Conservation (phyloP, 2,113 vertebrate species). For the Gallinago undulata region DNA sequence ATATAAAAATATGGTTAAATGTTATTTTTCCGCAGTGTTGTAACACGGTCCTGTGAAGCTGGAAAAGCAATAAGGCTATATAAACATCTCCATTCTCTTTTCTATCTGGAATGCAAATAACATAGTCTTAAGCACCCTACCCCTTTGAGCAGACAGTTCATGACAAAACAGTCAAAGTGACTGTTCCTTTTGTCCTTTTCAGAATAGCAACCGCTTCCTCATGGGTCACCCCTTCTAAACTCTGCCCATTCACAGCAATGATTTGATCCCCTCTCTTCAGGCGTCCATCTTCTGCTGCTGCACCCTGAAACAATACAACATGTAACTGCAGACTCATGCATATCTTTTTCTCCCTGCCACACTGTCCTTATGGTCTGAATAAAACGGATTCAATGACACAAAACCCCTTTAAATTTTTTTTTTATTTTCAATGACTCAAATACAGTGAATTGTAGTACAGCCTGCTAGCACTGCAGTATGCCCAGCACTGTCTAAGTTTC, state of each 20-base stretch:
- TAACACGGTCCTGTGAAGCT: not conserved
- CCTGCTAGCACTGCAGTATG: not conserved
- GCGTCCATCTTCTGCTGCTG: conserved; percentile 92
- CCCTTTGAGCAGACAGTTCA: conserved; percentile 58
- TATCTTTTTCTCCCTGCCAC: not conserved
- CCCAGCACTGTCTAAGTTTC: not conserved
- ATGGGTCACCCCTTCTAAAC: conserved; percentile 92
- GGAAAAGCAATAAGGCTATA: not conserved
- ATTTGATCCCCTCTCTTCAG: conserved; percentile 97
- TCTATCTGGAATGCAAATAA: not conserved
- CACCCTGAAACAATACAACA: conserved; percentile 82
- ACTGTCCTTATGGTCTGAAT: not conserved
- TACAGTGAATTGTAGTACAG: not conserved
- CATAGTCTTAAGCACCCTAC: not conserved
- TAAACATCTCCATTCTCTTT: not conserved
- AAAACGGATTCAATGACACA: not conserved
- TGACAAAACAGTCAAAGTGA: conserved; percentile 91
- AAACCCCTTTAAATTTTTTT: not conserved
- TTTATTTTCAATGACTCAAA: not conserved
- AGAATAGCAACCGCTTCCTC: conserved; percentile 95
- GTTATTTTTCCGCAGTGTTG: not conserved
- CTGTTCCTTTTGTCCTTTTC: conserved; percentile 93
- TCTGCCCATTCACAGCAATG: conserved; percentile 94
- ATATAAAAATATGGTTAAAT: conserved; percentile 19
- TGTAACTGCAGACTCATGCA: not conserved